These are phyloP conservation scores for Semicossyphus pulcher DNA, from an alignment of 2,113 vertebrate genomes.

Conservation along the genomic window DNA sequence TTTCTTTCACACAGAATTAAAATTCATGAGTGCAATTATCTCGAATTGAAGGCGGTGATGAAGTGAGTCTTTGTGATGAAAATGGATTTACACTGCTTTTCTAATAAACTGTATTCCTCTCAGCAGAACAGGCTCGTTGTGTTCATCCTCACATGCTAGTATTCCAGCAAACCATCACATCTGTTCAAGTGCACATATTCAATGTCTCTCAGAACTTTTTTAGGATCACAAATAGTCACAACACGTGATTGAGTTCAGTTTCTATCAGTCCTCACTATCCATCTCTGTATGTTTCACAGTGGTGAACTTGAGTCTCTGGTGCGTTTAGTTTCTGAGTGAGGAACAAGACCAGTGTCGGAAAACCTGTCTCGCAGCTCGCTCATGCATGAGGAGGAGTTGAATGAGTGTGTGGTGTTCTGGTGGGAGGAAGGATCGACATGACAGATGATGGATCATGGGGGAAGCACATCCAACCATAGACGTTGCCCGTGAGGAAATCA, in stretches of 20 bases:
- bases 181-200: too few species aligned
- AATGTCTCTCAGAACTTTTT: too few species aligned
- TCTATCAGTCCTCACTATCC: too few species aligned
- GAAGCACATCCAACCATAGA: constrained; percentile 14
- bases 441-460: constrained; percentile 24
- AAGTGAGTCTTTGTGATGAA: constrained; percentile 18
- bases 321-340: constrained; percentile 5
- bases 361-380: not conserved
- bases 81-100: constrained; percentile 39
- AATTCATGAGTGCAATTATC: constrained; percentile 23
- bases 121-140: not conserved
- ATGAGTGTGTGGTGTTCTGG: not conserved
- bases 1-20: constrained; percentile 19
- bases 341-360: not conserved
- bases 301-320: not conserved
- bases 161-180: too few species aligned
- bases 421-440: constrained; percentile 3
- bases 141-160: too few species aligned
- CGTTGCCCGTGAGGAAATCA: constrained; percentile 24
- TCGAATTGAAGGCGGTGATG: constrained; percentile 2
- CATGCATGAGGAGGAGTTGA: not conserved
- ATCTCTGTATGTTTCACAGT: not conserved
- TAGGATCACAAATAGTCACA: too few species aligned
- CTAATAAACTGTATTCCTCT: constrained; percentile 5
- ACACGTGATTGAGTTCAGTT: not conserved